Evolutionary conservation across 1,140 invertebrate species (phyloP).

Genomic region (Wiebesia pumilae): DNA sequence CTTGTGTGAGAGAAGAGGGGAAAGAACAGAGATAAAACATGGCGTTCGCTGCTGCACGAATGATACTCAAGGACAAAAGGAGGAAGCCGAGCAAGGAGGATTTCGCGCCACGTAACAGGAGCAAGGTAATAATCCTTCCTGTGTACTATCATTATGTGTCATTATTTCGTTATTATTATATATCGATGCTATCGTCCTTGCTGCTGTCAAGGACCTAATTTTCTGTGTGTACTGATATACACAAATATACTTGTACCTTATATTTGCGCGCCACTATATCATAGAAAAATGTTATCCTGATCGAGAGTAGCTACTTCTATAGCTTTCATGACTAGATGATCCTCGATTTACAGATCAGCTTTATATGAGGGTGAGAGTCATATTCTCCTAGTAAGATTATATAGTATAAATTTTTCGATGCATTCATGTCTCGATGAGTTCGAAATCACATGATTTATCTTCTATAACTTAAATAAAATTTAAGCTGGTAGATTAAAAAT

Average conservation of each 20-base stretch:
- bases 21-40: conserved; percentile 72
- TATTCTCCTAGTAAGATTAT: not conserved
- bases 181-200: not conserved
- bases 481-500: not conserved
- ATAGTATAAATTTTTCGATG: not conserved
- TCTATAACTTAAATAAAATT: not conserved
- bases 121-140: conserved; percentile 81
- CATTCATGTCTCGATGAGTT: not conserved
- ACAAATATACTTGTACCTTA: not conserved
- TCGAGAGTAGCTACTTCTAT: not conserved
- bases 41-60: conserved; percentile 87
- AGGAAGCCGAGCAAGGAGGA: conserved; percentile 87
- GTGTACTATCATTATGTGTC: not conserved
- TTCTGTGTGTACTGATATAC: not conserved
- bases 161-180: conserved; percentile 7
- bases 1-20: conserved; percentile 5
- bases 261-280: not conserved
- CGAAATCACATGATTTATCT: not conserved
- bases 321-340: not conserved
- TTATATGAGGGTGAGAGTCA: not conserved
- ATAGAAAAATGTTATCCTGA: not conserved
- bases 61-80: conserved; percentile 87
- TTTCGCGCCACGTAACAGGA: conserved; percentile 82
- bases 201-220: not conserved
- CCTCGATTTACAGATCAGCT: not conserved